Conservation (phyloP, 2,113 vertebrate genomes). For the Glaucomys volans region DNA sequence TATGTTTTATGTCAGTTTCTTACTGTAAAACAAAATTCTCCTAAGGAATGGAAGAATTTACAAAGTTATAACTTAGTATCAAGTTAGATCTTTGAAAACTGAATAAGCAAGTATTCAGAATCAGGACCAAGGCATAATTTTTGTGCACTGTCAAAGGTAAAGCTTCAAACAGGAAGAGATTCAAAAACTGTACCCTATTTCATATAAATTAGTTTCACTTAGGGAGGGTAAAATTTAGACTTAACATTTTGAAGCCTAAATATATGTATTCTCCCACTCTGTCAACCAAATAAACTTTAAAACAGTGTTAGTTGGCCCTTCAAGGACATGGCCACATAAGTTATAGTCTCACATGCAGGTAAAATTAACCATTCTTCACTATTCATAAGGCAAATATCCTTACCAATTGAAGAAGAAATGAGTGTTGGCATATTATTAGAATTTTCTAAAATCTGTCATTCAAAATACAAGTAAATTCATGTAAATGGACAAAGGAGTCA, state of each 20-base stretch:
- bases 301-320: not conserved
- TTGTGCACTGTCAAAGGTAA: not conserved
- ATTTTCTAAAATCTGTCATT: not conserved
- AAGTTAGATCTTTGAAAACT: not conserved
- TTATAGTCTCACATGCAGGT: not conserved
- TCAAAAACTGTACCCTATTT: not conserved
- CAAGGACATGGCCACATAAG: not conserved
- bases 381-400: not conserved
- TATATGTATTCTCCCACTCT: not conserved
- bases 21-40: not conserved
- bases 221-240: not conserved
- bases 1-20: not conserved
- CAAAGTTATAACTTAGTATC: not conserved
- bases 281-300: not conserved
- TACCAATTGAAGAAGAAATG: not conserved
- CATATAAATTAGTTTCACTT: not conserved
- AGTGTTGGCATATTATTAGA: not conserved
- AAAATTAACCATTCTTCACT: not conserved
- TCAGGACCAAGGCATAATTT: not conserved
- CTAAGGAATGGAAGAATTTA: not conserved
- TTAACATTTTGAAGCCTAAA: not conserved
- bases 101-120: constrained; percentile 7
- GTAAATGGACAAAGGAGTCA: not conserved
- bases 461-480: not conserved
- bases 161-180: not conserved